Evolutionary conservation across 1,140 invertebrate species (phyloP), one percentile per base, ranked within the genome.

Genomic region (Cotesia glomerata): DNA sequence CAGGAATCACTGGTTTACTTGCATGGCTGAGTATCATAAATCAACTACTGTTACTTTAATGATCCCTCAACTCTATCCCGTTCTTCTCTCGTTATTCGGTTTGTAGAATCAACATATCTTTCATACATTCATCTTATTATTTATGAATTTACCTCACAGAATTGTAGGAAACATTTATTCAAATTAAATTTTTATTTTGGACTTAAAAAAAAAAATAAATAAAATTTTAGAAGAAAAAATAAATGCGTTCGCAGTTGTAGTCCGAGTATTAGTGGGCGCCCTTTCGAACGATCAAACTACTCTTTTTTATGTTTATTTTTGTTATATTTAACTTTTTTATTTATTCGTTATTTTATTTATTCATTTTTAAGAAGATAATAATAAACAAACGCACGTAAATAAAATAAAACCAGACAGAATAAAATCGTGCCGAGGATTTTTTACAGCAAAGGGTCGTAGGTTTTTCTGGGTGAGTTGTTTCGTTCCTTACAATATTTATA

Each of bases 201-300:
- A 61, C 18, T 11, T 26, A 7, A 7, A 61, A 26, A n/a, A 34
- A 5, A 32, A 52, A 35, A 36, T 14, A 56, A 39, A 58, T 32
- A 45, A 39, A 69, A 56, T 67, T 45, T 35, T 54, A 18, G 34
- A 14, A 7, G 56, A 59, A 51, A 26, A 32, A 63, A 61, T 59
- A n/a, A 18, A 64, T 54, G 16, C 63, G 51, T 66, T 72, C 51
- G 51, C 34, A 59, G 52, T 58, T 71, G 7, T 34, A 35, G 66
- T 59, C 54, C 52, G 35, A 26, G 26, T 26, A 26, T 26, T 26
- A 72, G 62, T 39, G 52, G 26, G 35, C 36, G 51, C 54, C 63
- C 70, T 72, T 32, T 56, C 70, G 32, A 72, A 65, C 70, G 62
- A 65, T 39, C 70, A 45, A 65, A 56, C 34, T 34, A 54, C 54